Percentiles rank a stretch among this genome's conserved stretches.
Conservation (phyloP, 2,797 vertebrate genomes). For the Melanotaenia trifasciata region DNA sequence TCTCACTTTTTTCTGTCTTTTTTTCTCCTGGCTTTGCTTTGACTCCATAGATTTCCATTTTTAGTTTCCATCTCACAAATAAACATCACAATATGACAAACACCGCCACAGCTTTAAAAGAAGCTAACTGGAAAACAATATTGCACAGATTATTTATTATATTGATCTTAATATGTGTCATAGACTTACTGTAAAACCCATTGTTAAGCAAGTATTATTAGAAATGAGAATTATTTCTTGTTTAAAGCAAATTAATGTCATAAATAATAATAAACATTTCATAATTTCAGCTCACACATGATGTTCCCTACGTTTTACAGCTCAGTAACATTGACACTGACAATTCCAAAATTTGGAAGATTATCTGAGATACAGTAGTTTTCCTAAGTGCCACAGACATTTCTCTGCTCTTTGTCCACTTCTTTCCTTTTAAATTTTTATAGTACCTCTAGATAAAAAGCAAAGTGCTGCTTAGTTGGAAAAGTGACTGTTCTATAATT, state of each 20-base stretch:
- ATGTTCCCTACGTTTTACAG: background rate
- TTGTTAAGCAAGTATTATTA: background rate
- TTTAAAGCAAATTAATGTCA: constrained; percentile 4
- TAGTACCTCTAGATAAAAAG: constrained; percentile 15
- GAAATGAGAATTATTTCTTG: background rate
- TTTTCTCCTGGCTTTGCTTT: background rate
- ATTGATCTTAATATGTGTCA: background rate
- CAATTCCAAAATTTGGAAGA: background rate
- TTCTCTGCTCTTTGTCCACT: constrained; percentile 6
- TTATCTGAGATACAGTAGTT: constrained; percentile 3
- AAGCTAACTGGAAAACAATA: background rate
- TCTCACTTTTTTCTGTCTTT: background rate
- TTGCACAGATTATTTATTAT: background rate
- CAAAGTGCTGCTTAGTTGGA: constrained; percentile 21
- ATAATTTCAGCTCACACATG: background rate
- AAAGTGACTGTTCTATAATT: constrained; percentile 27
- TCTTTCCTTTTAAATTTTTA: constrained; percentile 25
- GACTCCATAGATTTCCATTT: constrained; percentile 3
- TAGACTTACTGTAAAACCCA: background rate
- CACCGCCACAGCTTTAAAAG: background rate
- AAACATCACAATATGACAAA: constrained; percentile 9
- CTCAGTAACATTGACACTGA: background rate
- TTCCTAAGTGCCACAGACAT: constrained; percentile 6
- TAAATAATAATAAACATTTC: background rate
- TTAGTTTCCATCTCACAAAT: constrained; percentile 5